Base-by-base conservation (phyloP, 2,113 vertebrate genomes). In the Brachionichthys hirsutus region DNA sequence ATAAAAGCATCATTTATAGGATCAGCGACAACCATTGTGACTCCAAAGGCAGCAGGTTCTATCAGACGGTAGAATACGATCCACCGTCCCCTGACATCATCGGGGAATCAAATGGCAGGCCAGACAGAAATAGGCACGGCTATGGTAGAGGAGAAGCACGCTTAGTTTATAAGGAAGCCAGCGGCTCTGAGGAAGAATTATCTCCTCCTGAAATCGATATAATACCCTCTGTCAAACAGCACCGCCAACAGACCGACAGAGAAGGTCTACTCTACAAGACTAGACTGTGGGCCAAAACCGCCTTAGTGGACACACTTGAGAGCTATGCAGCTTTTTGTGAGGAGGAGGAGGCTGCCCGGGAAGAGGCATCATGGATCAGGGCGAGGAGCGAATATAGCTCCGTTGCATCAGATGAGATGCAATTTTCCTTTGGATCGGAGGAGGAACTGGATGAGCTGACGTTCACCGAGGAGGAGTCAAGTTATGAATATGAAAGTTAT, bases 261-360 rank as follows among this genome's bases (percentile, higher is more conserved):
- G 93, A 94, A 48, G 89, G 89, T 46, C 89, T 95, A 12, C 79
- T 96, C 69, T 93, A 94, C 76, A 95, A 94, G 77, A 94, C 91
- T n/a, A 89, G 91, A 69, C 90, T 86, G 46, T 85, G 92, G 88
- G 79, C 84, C 36, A 90, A 67, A 56, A 91, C 84, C 10, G 85
- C 85, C 13, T 70, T 89, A 30, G 77, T 89, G 65, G 70, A 83
- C 13, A 88, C 87, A 1, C 61, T 84, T 73, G 90, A 75, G 45
- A 89, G 77, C 71, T 93, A 92, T 9, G 85, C 88, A 47, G 82
- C 82, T 40, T 92, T 86, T 80, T 80, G 73, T 41, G 85, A 87
- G 68, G 77, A 77, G n/a, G n/a, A n/a, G 53, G 57, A 79, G 19
- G 52, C 70, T 6, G 85, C 89, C 48, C 62, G 44, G 47, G 82